phyloP scores from a whole-genome alignment of 2,113 vertebrate species.

The Boulengeromyrus knoepffleri region DNA sequence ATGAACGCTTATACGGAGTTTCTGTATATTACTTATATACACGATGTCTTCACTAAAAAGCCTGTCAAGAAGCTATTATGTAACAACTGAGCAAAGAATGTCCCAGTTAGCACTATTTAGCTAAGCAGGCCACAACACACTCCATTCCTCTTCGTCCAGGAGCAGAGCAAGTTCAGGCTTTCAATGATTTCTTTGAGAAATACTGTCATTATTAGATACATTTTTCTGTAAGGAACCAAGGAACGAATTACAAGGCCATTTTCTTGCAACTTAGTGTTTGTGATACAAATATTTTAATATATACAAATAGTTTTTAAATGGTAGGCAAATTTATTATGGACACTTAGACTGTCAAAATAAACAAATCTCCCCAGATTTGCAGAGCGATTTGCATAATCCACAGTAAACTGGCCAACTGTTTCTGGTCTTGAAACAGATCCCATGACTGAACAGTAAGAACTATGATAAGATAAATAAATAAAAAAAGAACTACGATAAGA shows the following conservation, averaged over 20 bases:
- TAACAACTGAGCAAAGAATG: not conserved
- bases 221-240: conserved; percentile 30
- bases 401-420: not conserved
- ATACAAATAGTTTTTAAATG: not conserved
- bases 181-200: conserved; percentile 34
- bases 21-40: conserved; percentile 21
- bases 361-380: not conserved
- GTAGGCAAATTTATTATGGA: not conserved
- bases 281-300: not conserved
- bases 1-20: not conserved
- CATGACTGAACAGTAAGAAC: not conserved
- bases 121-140: conserved; percentile 7
- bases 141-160: conserved; percentile 12
- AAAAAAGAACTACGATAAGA: not conserved
- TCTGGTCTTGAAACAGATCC: not conserved
- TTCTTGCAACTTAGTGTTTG: conserved; percentile 19
- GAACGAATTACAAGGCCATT: conserved; percentile 26
- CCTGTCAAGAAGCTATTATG: conserved; percentile 15
- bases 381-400: not conserved
- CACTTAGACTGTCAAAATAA: not conserved
- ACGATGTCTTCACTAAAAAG: conserved; percentile 9
- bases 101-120: conserved; percentile 12
- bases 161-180: conserved; percentile 25
- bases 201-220: conserved; percentile 10
- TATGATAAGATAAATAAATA: not conserved